These are phyloP conservation scores for Spialia ferax DNA, from an alignment of 2,888 invertebrate species.

Conservation along the genomic window DNA sequence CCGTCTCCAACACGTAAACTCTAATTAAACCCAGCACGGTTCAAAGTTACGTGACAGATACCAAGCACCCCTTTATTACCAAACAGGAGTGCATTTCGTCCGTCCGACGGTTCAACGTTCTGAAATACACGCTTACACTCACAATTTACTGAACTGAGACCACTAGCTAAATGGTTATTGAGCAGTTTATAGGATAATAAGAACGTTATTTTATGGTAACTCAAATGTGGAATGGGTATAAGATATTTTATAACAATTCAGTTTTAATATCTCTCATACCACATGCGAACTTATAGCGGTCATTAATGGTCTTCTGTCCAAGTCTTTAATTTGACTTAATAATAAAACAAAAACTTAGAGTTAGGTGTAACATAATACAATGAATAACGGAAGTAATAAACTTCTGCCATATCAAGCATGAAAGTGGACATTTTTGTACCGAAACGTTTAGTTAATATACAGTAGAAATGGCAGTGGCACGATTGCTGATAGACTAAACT, in stretches of 20 bases:
- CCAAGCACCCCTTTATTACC: constrained; percentile 26
- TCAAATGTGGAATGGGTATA: too few species aligned
- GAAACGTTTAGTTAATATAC: neutral
- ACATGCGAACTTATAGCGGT: too few species aligned
- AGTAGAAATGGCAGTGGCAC: neutral
- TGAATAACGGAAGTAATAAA: constrained; percentile 1
- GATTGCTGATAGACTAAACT: constrained; percentile 6
- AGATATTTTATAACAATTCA: too few species aligned
- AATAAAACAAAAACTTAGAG: too few species aligned
- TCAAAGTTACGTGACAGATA: constrained; percentile 28
- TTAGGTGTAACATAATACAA: too few species aligned
- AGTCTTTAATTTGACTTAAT: too few species aligned
- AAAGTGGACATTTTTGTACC: constrained; percentile 5
- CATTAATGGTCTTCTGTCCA: too few species aligned
- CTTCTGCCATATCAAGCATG: neutral
- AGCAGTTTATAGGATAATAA: neutral
- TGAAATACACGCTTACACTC: constrained; percentile 32
- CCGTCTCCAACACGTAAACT: neutral
- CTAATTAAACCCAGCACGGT: constrained; percentile 21
- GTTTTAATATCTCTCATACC: too few species aligned
- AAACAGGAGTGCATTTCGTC: constrained; percentile 29
- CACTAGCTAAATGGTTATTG: constrained; percentile 30
- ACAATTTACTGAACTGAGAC: constrained; percentile 31
- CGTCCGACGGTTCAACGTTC: constrained; percentile 35
- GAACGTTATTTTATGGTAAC: constrained; percentile 2